Conservation (phyloP, 2,113 vertebrate species). For the Arenaria interpres region DNA sequence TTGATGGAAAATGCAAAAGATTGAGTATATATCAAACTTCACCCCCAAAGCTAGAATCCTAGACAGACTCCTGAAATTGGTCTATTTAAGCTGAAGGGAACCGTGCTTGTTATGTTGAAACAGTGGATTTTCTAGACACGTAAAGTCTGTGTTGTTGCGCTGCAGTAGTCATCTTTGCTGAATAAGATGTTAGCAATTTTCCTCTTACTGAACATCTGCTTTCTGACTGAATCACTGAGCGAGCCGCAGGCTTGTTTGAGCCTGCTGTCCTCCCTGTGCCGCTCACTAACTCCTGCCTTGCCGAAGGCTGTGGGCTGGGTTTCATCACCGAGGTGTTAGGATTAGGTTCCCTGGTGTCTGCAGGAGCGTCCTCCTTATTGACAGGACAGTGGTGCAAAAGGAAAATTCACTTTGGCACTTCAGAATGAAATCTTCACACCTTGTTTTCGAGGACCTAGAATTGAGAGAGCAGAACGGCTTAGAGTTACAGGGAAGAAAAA, state of each 20-base stretch:
- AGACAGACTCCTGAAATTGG: neutral
- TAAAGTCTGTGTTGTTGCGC: neutral
- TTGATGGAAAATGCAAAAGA: neutral
- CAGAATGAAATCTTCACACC: neutral
- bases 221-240: neutral
- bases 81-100: neutral
- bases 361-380: neutral
- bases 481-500: neutral
- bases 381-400: neutral
- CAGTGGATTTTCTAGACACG: neutral
- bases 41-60: neutral
- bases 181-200: neutral
- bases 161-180: neutral
- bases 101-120: neutral
- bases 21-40: neutral
- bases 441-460: neutral
- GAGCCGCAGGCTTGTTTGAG: constrained; percentile 43
- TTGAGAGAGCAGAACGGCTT: neutral
- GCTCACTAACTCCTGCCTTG: constrained; percentile 24
- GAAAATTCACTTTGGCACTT: neutral
- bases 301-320: constrained; percentile 27
- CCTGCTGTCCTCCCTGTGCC: constrained; percentile 42
- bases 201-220: neutral
- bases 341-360: neutral
- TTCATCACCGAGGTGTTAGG: neutral